Percentiles rank a stretch among this genome's conserved stretches.
Conservation (phyloP, 2,797 vertebrate genomes). For the Gallinago stenura region DNA sequence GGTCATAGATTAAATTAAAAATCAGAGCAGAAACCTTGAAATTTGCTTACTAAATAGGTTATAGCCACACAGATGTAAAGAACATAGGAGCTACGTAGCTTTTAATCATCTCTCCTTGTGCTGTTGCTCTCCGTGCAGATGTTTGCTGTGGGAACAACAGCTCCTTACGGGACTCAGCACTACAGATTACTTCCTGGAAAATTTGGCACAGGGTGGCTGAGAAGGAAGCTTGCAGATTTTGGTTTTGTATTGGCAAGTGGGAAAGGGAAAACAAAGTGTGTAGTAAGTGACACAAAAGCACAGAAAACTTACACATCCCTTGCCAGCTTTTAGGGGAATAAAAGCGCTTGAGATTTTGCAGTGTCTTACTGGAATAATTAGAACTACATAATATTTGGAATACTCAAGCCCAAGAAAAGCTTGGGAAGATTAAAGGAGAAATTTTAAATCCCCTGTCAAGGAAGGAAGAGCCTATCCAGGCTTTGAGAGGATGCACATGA, state of each 20-base stretch:
- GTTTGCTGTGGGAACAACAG: conserved; percentile 37
- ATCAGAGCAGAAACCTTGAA: background rate
- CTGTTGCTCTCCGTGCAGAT: conserved; percentile 43
- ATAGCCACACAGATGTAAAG: conserved; percentile 16
- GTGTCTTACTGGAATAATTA: conserved; percentile 31
- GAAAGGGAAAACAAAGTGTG: conserved; percentile 43
- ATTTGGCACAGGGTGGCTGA: conserved; percentile 24
- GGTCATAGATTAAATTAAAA: background rate
- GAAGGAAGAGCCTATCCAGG: background rate
- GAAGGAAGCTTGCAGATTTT: conserved; percentile 35
- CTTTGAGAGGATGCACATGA: background rate
- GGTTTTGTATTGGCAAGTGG: conserved; percentile 36
- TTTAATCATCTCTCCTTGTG: conserved; percentile 35
- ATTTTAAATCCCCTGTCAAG: conserved; percentile 10
- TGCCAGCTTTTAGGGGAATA: conserved; percentile 51
- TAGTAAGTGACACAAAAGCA: conserved; percentile 46
- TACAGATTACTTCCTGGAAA: conserved; percentile 58
- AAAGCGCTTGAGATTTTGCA: conserved; percentile 47
- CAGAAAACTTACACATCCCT: conserved; percentile 30
- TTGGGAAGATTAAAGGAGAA: conserved; percentile 31
- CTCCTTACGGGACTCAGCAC: background rate
- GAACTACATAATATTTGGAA: conserved; percentile 38
- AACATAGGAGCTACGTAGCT: background rate
- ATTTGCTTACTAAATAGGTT: background rate
- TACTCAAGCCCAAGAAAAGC: conserved; percentile 25